Evolutionary conservation across 2,113 vertebrate genomes (phyloP), one percentile per base, ranked within the genome.

Genomic region (Tragelaphus imberbis): DNA sequence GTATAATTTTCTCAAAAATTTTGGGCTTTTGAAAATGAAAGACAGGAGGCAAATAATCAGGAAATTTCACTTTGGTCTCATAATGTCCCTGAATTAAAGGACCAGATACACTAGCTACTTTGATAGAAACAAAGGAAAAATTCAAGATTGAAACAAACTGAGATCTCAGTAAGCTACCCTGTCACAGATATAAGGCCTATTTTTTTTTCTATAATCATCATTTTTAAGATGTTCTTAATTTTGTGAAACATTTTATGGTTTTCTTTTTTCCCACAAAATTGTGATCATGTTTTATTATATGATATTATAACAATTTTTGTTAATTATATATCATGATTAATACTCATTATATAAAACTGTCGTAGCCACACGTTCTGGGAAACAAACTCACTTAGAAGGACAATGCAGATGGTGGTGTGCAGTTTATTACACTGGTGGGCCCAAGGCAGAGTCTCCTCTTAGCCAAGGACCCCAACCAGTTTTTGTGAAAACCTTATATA

Each of bases 11-110:
- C 25, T 94, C 86, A 93, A 36, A 84, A 94, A 77, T 9, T 56
- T 13, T 8, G 87, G 33, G 88, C 63, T 96, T 95, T 90, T 93
- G 86, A 88, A 95, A 94, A 94, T 44, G 9, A 94, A 94, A 95
- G 65, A 65, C 28, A 95, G 63, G n/a, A 85, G 28, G 17, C 5
- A 95, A 89, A 88, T 36, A 94, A 12, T 53, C 90, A 88, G 23
- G 21, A 92, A 90, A 68, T 71, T 92, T 94, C 51, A 9, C 49
- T 85, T 95, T 95, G 44, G 6, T 88, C 8, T 5, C 17, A 49
- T 49, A 81, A 90, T 84, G 40, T 21, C 47, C 28, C 12, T 30
- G 51, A 93, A 90, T 91, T 27, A 86, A 94, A 97, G 25, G 81
- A 53, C 47, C 88, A 51, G 61, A 91, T 12, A 33, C 25, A 23